A percentile compares a stretch with the other conserved stretches of the same genome.
Evolutionary conservation across 2,888 invertebrate species (phyloP).

Genomic region (Timema podura): DNA sequence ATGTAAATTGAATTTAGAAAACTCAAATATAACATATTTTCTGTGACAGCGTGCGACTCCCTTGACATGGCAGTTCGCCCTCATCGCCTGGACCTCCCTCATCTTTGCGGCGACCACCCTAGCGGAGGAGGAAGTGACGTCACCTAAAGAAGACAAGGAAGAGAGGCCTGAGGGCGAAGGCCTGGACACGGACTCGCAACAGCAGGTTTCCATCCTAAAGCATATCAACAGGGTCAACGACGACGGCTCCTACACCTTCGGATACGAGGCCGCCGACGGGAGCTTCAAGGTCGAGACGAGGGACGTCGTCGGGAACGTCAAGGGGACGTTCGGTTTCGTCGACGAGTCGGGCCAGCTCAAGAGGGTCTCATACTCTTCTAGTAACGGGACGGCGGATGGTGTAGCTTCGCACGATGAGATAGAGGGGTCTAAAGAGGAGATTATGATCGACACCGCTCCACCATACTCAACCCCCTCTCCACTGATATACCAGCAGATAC

Average conservation of each 20-base stretch:
- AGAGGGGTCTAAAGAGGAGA: slow-evolving; percentile 9
- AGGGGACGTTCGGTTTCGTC: slow-evolving; percentile 78
- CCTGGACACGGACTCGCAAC: slow-evolving; percentile 60
- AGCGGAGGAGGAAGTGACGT: background rate
- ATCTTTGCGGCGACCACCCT: background rate
- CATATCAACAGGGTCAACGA: slow-evolving; percentile 76
- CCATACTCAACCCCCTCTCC: slow-evolving; percentile 22
- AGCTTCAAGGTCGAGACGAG: slow-evolving; percentile 81
- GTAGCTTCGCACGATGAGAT: slow-evolving; percentile 15
- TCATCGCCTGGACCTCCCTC: background rate
- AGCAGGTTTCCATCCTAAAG: slow-evolving; percentile 73
- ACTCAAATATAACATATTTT: no score
- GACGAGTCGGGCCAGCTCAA: slow-evolving; percentile 74
- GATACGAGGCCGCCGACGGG: slow-evolving; percentile 81
- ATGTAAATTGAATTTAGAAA: no score
- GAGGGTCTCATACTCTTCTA: slow-evolving; percentile 68
- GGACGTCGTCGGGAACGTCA: slow-evolving; percentile 62
- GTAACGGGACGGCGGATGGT: slow-evolving; percentile 44
- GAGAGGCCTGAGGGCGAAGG: slow-evolving; percentile 14
- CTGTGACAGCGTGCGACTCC: no score
- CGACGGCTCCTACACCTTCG: slow-evolving; percentile 80
- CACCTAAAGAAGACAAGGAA: background rate
- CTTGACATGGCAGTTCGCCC: slow-evolving; percentile 14
- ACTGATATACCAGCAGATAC: slow-evolving; percentile 27
- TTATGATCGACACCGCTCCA: slow-evolving; percentile 13